Percentiles rank a stretch among this genome's conserved stretches.
Evolutionary conservation across 2,113 vertebrate genomes (phyloP).

Genomic region (Conger conger): DNA sequence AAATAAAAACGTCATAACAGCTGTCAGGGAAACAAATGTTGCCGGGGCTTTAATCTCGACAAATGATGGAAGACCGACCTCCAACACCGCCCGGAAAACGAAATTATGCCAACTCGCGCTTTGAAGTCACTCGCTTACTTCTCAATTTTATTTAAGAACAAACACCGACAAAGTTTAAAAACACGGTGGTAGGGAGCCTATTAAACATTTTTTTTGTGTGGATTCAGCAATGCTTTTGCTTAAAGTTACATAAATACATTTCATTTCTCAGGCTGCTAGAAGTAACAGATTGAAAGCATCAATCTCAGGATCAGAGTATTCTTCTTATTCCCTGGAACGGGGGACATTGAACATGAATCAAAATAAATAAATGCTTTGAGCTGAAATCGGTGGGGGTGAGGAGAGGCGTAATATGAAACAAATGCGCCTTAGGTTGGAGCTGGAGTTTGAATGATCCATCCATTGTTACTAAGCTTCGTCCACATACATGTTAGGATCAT

Average conservation of each 20-base stretch:
- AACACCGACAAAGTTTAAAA: neutral
- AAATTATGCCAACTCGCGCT: slow-evolving; percentile 7
- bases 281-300: neutral
- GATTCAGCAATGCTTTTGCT: neutral
- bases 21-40: slow-evolving; percentile 9
- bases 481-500: neutral
- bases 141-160: neutral
- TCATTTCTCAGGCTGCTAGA: neutral
- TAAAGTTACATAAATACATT: neutral
- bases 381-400: neutral
- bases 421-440: neutral
- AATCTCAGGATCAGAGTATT: neutral
- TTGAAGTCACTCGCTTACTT: neutral
- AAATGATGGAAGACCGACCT: neutral
- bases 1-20: neutral
- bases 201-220: neutral
- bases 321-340: neutral
- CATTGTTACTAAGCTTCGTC: neutral
- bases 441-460: neutral
- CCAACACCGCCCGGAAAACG: neutral
- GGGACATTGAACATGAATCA: neutral
- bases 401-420: neutral
- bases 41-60: neutral
- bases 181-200: neutral
- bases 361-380: neutral